Evolutionary conservation across 2,797 vertebrate genomes (phyloP), one percentile per base, ranked within the genome.

Genomic region (Cossypha dichroa): DNA sequence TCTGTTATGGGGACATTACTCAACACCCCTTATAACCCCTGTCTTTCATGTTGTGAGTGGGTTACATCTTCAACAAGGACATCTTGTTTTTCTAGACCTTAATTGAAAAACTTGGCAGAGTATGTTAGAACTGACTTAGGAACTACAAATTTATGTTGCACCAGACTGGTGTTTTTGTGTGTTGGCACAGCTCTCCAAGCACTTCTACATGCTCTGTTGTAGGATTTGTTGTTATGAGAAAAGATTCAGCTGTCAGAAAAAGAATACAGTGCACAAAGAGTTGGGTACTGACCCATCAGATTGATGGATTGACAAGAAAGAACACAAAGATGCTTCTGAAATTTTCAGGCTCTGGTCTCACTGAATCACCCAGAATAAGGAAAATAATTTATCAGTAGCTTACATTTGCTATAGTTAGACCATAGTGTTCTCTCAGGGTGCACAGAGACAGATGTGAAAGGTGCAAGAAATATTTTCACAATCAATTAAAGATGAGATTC

Each of bases 41-140:
- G 25, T 68, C 45, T 54, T 64, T 89, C 67, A 31, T 3, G 6
- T 13, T 89, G 11, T 67, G 41, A 60, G 22, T 9, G 22, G 29
- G 22, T 70, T 74, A 41, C 0, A 0, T 48, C 52, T 92, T 64
- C 54, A 87, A 33, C 25, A 60, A 46, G 36, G 49, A 16, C 34
- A 60, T 38, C 74, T 49, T 62, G 26, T 43, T 88, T 92, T 76
- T 77, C 74, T 40, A 69, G 45, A 60, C 38, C 26, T 90, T 67
- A 83, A 63, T 25, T 89, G 43, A 69, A 76, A 67, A 94, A 69
- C 73, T 51, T 51, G 29, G 34, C 1, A 0, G n/a, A 73, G 41
- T 0, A 0, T 63, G 94, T 95, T 84, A 63, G 59, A 82, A 45
- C 54, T 54, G 56, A 36, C 19, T 88, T 84, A 70, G 84, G 26